Evolutionary conservation across 2,797 vertebrate genomes (phyloP), one percentile per base, ranked within the genome.

Genomic region (Sphenopsis melanotis): DNA sequence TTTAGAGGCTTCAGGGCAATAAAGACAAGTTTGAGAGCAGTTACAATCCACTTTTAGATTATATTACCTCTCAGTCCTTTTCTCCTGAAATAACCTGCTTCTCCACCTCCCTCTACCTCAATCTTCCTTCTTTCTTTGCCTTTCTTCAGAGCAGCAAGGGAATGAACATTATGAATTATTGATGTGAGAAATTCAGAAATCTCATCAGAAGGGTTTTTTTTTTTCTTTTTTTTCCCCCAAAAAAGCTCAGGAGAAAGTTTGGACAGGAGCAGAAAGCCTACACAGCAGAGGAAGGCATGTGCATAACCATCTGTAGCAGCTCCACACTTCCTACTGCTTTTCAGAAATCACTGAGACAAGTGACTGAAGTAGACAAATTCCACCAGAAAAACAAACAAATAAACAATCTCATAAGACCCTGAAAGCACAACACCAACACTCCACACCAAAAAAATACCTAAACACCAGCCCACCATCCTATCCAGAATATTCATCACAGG

Each of bases 1-100:
- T 92, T 91, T 90, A 95, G 88, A 91, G 42, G 41, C 64, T 95
- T 77, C 68, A 57, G 50, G 61, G 74, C 69, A 93, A 91, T 94
- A 89, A 95, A 92, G 71, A 75, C 74, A 90, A 85, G 56, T 86
- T 75, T 57, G 60, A 93, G 57, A 79, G 65, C 63, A 90, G 89
- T 83, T 94, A 53, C 60, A 86, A 90, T 53, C 66, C 55, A 68
- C 65, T 94, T 94, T 75, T 72, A 74, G 18, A 85, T 94, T 72
- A 26, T 42, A 93, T 94, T 94, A 95, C 65, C 44, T 86, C 65
- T 92, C 79, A 66, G 41, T 59, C 37, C 41, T 80, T 84, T 93
- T 32, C 86, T 41, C 37, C 69, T 90, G 68, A 95, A 92, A 95
- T 85, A 90, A 78, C 69, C 46, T 68, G 26, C 32, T 89, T 75